phyloP scores from a whole-genome alignment of 2,797 vertebrate species.

The Rallus crepitans region DNA sequence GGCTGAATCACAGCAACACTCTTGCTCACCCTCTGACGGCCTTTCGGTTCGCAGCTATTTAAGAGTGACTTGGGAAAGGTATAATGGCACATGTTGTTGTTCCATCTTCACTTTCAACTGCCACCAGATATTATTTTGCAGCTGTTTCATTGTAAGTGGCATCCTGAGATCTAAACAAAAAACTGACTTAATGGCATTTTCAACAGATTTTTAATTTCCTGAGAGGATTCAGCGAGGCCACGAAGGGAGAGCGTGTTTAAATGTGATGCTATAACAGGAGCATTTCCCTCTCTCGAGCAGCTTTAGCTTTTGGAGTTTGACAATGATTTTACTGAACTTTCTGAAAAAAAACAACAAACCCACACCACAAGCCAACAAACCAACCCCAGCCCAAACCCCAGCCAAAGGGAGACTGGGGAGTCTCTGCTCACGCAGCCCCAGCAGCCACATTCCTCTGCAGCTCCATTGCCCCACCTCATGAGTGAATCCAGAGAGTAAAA shows the following conservation, averaged over 20 bases:
- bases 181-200: constrained; percentile 29
- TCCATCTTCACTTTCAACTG: constrained; percentile 34
- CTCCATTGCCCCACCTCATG: background rate
- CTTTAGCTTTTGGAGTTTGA: background rate
- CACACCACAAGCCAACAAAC: no score
- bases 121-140: constrained; percentile 53
- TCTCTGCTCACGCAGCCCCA: background rate
- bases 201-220: constrained; percentile 66
- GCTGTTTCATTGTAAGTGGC: constrained; percentile 40
- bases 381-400: background rate
- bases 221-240: background rate
- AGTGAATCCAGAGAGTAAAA: background rate
- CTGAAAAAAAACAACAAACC: background rate
- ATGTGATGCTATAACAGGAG: background rate
- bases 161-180: constrained; percentile 44
- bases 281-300: background rate
- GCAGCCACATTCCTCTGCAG: background rate
- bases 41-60: background rate
- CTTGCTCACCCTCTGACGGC: background rate
- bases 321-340: constrained; percentile 21
- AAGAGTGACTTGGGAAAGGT: constrained; percentile 27
- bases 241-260: background rate
- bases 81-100: background rate
- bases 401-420: background rate
- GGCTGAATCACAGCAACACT: background rate